Evolutionary conservation across 1,140 invertebrate genomes (phyloP).

Genomic region (Aphidius gifuensis): DNA sequence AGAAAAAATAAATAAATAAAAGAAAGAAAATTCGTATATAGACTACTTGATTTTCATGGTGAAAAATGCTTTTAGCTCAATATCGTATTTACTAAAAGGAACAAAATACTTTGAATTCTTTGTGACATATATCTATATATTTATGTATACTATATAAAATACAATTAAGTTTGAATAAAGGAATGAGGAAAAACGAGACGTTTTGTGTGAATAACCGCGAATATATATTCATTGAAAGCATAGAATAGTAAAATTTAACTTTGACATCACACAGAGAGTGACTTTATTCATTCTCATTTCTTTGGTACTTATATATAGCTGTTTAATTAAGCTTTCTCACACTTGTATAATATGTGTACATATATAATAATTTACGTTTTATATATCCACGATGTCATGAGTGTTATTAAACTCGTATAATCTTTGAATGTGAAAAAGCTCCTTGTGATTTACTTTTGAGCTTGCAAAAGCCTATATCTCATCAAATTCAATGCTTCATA

Average conservation of each 20-base stretch:
- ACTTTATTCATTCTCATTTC: background rate
- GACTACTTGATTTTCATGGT: too few species aligned
- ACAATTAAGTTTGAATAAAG: conserved; percentile 13
- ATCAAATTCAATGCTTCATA: conserved; percentile 16
- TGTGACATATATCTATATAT: too few species aligned
- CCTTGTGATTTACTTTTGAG: background rate
- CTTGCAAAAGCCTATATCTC: background rate
- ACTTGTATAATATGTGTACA: background rate
- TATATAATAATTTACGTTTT: background rate
- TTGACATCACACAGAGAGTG: background rate
- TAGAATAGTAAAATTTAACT: background rate
- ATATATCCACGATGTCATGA: background rate
- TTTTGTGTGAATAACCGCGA: conserved; percentile 10
- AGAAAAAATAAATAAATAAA: background rate
- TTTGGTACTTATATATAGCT: conserved; percentile 12
- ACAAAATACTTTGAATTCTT: conserved; percentile 11
- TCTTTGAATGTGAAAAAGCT: background rate
- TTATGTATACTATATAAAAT: conserved; percentile 11
- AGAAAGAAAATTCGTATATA: too few species aligned
- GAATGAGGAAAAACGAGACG: background rate
- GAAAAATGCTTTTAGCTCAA: conserved; percentile 16
- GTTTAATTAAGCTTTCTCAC: conserved; percentile 20
- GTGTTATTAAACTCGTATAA: conserved; percentile 5
- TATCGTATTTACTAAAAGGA: conserved; percentile 16
- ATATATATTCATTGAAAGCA: conserved; percentile 5